Evolutionary conservation across 2,888 invertebrate genomes (phyloP), one percentile per base, ranked within the genome.

Genomic region (Hemistola chrysoprasaria): DNA sequence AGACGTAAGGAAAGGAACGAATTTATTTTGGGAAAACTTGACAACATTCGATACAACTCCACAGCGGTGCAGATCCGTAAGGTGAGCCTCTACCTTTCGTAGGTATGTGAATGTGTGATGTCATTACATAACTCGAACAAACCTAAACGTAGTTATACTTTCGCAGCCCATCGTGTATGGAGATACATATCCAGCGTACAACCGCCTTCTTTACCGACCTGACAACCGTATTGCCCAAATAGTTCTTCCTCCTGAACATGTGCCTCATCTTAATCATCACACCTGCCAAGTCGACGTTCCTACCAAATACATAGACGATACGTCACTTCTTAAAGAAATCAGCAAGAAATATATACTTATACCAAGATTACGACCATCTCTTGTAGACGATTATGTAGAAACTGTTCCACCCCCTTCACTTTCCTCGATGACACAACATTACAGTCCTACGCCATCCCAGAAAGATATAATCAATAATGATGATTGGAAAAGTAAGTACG

Each of bases 401-500:
- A 42, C 49, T 27, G 43, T 41, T 37, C 23, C 37, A 30, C 23
- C 46, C 6, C 37, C 37, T n/a, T 26, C 40, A 1, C 8, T 35
- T 20, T 21, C 48, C 23, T 7, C 33, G 2, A 20, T 34, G 4
- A 6, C 45, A 8, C 16, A 16, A 16, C 2, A 16, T 16, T 16
- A 16, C 4, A 4, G 16, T 16, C 16, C 16, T 3, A 16, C 16
- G 4, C 22, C 33, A 22, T 33, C 26, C 1, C 46, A 41, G 11
- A 8, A 57, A 4, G 53, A 40, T 44, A 32, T 46, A 8, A 55
- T 60, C 35, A 65, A 71, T 23, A 71, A 66, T 40, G 46, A 40
- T 11, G 82, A 86, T 52, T 88, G 88, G 88, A 83, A 74, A 61
- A 82, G 70, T 46, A 88, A 88, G 70, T 88, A 88, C 42, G 74